phyloP scores from a whole-genome alignment of 2,113 vertebrate species.

The Argyrosomus japonicus region DNA sequence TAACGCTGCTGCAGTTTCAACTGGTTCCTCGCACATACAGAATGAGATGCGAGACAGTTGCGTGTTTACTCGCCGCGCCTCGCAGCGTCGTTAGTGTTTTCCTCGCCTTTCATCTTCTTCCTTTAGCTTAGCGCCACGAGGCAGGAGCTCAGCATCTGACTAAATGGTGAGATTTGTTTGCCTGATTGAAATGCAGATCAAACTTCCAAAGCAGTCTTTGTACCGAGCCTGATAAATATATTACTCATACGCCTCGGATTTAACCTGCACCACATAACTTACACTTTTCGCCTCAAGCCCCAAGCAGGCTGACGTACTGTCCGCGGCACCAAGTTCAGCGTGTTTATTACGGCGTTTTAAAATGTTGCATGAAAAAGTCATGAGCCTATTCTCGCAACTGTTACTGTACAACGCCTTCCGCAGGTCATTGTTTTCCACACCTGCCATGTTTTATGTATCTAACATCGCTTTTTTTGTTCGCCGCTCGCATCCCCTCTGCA shows the following conservation, averaged over 20 bases:
- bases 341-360: slow-evolving; percentile 40
- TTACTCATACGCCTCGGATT: not conserved
- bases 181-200: slow-evolving; percentile 53
- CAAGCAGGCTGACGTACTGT: not conserved
- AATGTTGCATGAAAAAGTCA: slow-evolving; percentile 56
- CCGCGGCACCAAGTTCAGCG: not conserved
- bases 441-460: slow-evolving; percentile 54
- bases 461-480: not conserved
- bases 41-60: slow-evolving; percentile 24
- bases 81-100: slow-evolving; percentile 23
- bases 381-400: slow-evolving; percentile 35
- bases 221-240: slow-evolving; percentile 9
- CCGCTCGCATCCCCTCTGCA: slow-evolving; percentile 4
- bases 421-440: slow-evolving; percentile 48
- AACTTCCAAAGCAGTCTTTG: slow-evolving; percentile 28
- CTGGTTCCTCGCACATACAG: slow-evolving; percentile 6
- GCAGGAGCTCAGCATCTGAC: slow-evolving; percentile 7
- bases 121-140: slow-evolving; percentile 10
- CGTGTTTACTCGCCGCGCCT: slow-evolving; percentile 38
- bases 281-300: slow-evolving; percentile 1
- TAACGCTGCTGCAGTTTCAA: slow-evolving; percentile 22
- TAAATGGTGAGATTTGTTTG: slow-evolving; percentile 58
- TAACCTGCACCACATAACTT: not conserved
- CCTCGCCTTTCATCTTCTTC: slow-evolving; percentile 47
- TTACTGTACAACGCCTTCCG: slow-evolving; percentile 21